Conservation (phyloP, 1,140 invertebrate species). For the Zaprionus inermis region DNA sequence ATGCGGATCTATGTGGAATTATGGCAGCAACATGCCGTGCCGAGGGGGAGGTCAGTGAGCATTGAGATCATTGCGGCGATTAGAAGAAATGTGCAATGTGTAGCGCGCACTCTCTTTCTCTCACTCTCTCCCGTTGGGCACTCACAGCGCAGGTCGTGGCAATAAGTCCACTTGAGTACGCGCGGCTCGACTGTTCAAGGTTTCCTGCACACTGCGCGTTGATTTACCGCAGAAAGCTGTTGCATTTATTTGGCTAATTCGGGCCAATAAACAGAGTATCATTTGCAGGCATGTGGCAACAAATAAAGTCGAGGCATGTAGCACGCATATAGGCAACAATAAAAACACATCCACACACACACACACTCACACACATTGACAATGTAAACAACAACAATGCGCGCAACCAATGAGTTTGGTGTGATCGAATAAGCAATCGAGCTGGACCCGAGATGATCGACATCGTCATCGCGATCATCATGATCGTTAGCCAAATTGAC, state of each 20-base stretch:
- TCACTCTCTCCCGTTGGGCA: not conserved
- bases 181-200: constrained; percentile 52
- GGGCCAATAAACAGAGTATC: constrained; percentile 82
- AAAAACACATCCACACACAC: constrained; percentile 60
- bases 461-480: constrained; percentile 23
- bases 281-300: constrained; percentile 67
- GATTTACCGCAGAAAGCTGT: constrained; percentile 66
- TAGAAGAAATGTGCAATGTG: constrained; percentile 56
- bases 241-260: constrained; percentile 74
- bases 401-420: constrained; percentile 6
- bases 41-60: constrained; percentile 36
- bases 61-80: constrained; percentile 64
- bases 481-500: constrained; percentile 55
- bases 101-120: not conserved
- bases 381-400: constrained; percentile 75
- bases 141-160: not conserved
- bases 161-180: constrained; percentile 54
- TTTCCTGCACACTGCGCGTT: constrained; percentile 23
- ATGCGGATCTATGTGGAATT: not conserved
- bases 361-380: constrained; percentile 52
- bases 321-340: constrained; percentile 22
- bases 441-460: constrained; percentile 6
- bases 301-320: constrained; percentile 55
- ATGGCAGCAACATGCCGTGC: not conserved
- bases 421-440: constrained; percentile 1